Evolutionary conservation across 30 jellyfish, hydroid and myxozoan genomes (phyloP), one percentile per base, ranked within the genome.

Genomic region (Pseudorhiza aurosa): DNA sequence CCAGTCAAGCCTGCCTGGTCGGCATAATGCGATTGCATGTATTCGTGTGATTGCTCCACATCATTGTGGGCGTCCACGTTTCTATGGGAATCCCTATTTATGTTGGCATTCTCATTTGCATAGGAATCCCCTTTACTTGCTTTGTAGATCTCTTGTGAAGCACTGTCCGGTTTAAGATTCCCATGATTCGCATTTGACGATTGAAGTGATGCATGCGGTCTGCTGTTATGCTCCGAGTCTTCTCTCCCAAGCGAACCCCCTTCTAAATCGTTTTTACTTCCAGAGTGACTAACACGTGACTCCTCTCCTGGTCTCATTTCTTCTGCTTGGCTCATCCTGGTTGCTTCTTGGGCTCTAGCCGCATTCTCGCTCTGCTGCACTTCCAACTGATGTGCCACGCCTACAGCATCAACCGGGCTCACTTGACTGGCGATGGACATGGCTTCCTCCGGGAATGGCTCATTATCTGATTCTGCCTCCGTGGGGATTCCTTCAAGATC

Each of bases 381-480:
- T 14, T 44, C 77, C 49, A n/a, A 46, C 17, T 6, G 53, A 53
- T 57, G 58, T 40, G 57, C 79, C 4, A n/a, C 55, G 45, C 33
- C 39, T 25, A 62, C 81, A 1, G 77, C 35, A 17, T 39, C 72
- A 36, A 31, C 30, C 22, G 89, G 72, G 18, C 36, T 28, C n/a
- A 30, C 81, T 25, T 40, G 67, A 19, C 70, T 70, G 8, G 89
- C 70, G 19, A 56, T 43, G 17, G 62, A 18, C 53, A 65, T 65
- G 0, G 75, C 29, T 18, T 85, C 90, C 12, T 65, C 88, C 0
- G 86, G 70, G 53, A 74, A 44, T 27, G 96, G 96, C 40, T 85
- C 96, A 75, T 85, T 85, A 65, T 85, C 96, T 3, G 96, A 88
- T 55, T 85, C 96, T 3, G 96, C 88, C 37, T 85, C 96, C 3